Conservation (phyloP, 23 tunicate genomes). For the Aplidium turbinatum region DNA sequence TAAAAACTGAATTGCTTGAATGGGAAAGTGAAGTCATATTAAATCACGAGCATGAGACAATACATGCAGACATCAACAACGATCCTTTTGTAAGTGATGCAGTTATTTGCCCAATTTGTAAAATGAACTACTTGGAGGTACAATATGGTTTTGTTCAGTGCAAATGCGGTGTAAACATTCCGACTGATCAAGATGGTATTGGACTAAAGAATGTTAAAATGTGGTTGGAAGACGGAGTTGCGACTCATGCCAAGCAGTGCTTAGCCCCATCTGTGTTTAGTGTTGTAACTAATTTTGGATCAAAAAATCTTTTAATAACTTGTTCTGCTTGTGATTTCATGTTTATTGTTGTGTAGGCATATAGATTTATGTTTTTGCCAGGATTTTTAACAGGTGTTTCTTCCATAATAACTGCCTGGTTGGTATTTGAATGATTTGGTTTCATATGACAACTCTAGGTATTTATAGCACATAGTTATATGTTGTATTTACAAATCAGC, state of each 20-base stretch:
- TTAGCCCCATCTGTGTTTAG: slow-evolving; percentile 6
- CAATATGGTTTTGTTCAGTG: slow-evolving; percentile 2
- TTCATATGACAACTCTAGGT: no score
- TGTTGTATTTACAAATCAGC: no score
- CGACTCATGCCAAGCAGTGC: slow-evolving; percentile 7
- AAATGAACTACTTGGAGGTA: slow-evolving; percentile 16
- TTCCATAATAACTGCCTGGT: no score
- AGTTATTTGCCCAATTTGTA: slow-evolving; percentile 48
- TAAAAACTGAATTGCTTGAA: slow-evolving; percentile 50
- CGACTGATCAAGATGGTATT: slow-evolving; percentile 28
- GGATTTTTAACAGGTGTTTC: no score
- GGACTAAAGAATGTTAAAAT: slow-evolving; percentile 13
- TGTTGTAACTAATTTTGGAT: slow-evolving; percentile 33
- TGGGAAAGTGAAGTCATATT: slow-evolving; percentile 63
- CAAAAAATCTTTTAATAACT: slow-evolving; percentile 48
- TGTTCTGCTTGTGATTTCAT: slow-evolving; percentile 72
- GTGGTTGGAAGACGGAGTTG: slow-evolving; percentile 34
- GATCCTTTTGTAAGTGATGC: neutral
- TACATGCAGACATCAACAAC: slow-evolving; percentile 8
- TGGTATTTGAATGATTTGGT: no score
- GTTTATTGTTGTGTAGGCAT: slow-evolving; percentile 73
- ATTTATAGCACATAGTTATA: no score
- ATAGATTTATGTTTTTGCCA: no score
- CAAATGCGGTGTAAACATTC: slow-evolving; percentile 40
- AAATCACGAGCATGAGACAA: slow-evolving; percentile 15